Base-by-base conservation (phyloP, 1,140 invertebrate species). In the Zophobas atratus region DNA sequence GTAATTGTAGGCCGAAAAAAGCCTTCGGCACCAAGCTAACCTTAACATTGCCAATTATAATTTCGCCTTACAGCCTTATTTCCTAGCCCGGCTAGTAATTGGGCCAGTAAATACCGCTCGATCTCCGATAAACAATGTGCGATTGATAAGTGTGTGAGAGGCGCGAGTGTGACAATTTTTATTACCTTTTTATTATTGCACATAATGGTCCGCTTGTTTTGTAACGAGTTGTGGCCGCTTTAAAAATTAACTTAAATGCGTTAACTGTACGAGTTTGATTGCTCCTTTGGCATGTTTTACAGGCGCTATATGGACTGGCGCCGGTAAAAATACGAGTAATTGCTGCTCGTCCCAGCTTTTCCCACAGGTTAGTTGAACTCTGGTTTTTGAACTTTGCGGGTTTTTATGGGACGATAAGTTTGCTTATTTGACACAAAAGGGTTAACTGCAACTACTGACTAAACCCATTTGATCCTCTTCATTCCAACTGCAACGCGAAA, bases 161-260 rank as follows among this genome's bases (percentile, higher is more conserved):
- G n/a, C n/a, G n/a, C 6, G 20, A 5, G 1, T n/a, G 34, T 32
- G 60, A 67, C 60, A 67, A 67, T 67, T 67, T 67, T 67, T 67
- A 46, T 41, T 43, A 8, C 6, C 20, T 20, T 67, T 67, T 67
- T 67, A 67, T 67, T 41, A 20, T 41, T 32, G 8, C 6, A 4
- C 60, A 43, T 67, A 67, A 67, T 41, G 39, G 39, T 6, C 39
- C 43, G 60, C 43, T 39, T 67, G 60, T 67, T 67, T 67, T 41
- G 60, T 67, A 67, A 43, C 60, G 60, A 67, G 60, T 33, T 20
- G 38, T 38, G 38, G n/a, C 36, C 57, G 57, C 57, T 41, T 63
- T 63, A 63, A 63, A 63, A 63, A 63, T 63, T 63, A 63, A 63
- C 57, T 36, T 63, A 63, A 63, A 63, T 35, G 55, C 55, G 6